These are phyloP conservation scores for Mesocentrotus franciscanus DNA, from an alignment of 53 echinoderm and acorn worm species.

Conservation along the genomic window DNA sequence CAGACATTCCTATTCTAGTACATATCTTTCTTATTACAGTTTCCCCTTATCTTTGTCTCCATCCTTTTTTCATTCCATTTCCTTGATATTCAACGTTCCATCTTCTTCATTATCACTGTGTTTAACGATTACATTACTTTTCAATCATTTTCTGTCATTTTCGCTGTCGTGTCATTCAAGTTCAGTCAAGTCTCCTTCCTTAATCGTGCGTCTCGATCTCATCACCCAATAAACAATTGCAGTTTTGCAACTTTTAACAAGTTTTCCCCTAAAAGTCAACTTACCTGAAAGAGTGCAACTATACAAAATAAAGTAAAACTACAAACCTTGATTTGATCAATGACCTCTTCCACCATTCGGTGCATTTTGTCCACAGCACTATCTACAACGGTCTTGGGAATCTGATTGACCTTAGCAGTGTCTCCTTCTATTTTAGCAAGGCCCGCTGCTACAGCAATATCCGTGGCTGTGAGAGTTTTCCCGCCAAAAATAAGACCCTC, in stretches of 20 bases:
- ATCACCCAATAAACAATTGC: neutral
- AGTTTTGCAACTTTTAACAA: neutral
- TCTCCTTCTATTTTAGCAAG: conserved; percentile 70
- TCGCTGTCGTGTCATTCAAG: no score
- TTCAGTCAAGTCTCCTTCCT: no score
- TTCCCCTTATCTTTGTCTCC: neutral
- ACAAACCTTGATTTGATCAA: conserved; percentile 93
- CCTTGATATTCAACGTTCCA: no score
- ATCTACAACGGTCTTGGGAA: conserved; percentile 64
- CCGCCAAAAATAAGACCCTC: conserved; percentile 87
- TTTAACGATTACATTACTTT: no score
- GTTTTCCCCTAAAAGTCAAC: neutral
- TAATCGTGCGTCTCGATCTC: neutral
- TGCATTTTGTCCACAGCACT: conserved; percentile 81
- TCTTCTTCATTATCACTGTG: no score
- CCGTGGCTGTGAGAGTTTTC: conserved; percentile 78
- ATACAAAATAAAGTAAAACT: neutral
- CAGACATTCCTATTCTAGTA: no score
- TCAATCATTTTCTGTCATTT: no score
- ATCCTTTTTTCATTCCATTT: no score
- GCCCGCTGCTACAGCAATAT: conserved; percentile 86
- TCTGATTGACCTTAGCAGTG: conserved; percentile 59
- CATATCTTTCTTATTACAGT: neutral
- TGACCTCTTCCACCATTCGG: conserved; percentile 80
- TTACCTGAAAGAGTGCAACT: neutral